These are phyloP conservation scores for Brassicogethes aeneus DNA, from an alignment of 2,888 invertebrate genomes.

Conservation along the genomic window DNA sequence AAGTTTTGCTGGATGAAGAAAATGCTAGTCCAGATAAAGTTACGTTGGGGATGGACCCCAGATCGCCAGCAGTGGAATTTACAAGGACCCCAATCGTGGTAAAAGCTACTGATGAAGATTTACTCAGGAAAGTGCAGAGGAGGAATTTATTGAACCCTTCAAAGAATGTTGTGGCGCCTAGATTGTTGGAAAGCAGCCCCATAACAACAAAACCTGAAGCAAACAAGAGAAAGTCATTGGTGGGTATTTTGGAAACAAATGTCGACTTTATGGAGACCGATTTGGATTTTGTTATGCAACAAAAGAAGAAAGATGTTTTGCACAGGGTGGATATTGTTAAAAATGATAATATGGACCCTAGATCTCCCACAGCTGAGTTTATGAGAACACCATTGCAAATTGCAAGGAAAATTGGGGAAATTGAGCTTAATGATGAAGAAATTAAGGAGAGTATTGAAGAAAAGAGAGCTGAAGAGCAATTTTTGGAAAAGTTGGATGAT, in stretches of 20 bases:
- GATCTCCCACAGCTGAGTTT: slow-evolving; percentile 48
- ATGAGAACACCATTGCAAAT: slow-evolving; percentile 44
- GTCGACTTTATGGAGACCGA: slow-evolving; percentile 50
- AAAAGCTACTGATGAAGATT: slow-evolving; percentile 13
- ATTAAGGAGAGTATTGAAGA: too few relatives aligned
- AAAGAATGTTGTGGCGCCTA: slow-evolving; percentile 32
- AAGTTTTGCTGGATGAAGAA: slow-evolving; percentile 32
- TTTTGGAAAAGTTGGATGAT: background rate
- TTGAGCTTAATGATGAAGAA: slow-evolving; percentile 10
- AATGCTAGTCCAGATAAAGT: slow-evolving; percentile 14
- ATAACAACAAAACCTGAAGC: slow-evolving; percentile 28
- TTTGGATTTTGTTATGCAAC: slow-evolving; percentile 32
- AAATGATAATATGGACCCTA: slow-evolving; percentile 33
- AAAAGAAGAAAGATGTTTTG: slow-evolving; percentile 13
- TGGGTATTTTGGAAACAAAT: slow-evolving; percentile 50
- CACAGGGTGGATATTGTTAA: slow-evolving; percentile 8
- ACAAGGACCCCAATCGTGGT: slow-evolving; percentile 49
- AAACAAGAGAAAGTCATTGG: slow-evolving; percentile 37
- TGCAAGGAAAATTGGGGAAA: slow-evolving; percentile 12
- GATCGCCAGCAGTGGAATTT: slow-evolving; percentile 52
- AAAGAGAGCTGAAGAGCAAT: background rate
- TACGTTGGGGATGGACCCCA: slow-evolving; percentile 39
- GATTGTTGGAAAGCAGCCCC: slow-evolving; percentile 33
- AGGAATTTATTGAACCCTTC: slow-evolving; percentile 33
- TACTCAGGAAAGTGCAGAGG: slow-evolving; percentile 26